Base-by-base conservation (phyloP, 2,113 vertebrate genomes). In the Colinus virginianus region DNA sequence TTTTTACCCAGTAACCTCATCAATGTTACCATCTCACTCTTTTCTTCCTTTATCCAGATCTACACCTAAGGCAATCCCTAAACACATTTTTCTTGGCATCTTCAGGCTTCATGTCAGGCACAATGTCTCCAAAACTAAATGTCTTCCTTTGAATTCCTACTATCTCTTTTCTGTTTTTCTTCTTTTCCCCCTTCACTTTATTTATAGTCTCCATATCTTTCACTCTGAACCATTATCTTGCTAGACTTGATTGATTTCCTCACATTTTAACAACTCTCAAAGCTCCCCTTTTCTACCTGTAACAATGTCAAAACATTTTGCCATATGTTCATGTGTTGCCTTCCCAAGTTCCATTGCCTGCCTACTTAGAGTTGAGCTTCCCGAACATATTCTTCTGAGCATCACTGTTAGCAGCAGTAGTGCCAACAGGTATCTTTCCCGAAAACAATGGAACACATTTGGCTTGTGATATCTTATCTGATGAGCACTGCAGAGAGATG, bases 281-380 rank as follows among this genome's bases (percentile, higher is more conserved):
- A 94, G 75, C 84, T 94, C 42, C 9, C 32, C 56, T 91, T 84
- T 87, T 87, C 84, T 77, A 63, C 43, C 45, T 46, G 49, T 42
- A 53, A 85, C 59, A 62, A 77, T 85, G 90, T 95, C 93, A 96
- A 95, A 96, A 95, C 71, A 87, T 95, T 95, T 94, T 95, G 78
- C 91, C 30, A 32, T 49, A 74, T 62, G n/a, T 59, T 95, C 21
- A 0, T 42, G 45, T 76, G 56, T 62, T 0, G 0, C 49, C 82
- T 84, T 87, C 55, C 79, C 46, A 89, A 94, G 63, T 28, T 22
- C 23, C 4, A 6, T 48, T 89, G 58, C 68, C 45, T 87, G 56
- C 49, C 67, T 85, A 17, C 36, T 78, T 14, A 49, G 3, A 91
- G 70, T 40, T 77, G 42, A 94, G 63, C 55, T 82, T 88, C 66